These are phyloP conservation scores for Chelon auratus DNA, from an alignment of 2,797 vertebrate genomes.

Conservation along the genomic window DNA sequence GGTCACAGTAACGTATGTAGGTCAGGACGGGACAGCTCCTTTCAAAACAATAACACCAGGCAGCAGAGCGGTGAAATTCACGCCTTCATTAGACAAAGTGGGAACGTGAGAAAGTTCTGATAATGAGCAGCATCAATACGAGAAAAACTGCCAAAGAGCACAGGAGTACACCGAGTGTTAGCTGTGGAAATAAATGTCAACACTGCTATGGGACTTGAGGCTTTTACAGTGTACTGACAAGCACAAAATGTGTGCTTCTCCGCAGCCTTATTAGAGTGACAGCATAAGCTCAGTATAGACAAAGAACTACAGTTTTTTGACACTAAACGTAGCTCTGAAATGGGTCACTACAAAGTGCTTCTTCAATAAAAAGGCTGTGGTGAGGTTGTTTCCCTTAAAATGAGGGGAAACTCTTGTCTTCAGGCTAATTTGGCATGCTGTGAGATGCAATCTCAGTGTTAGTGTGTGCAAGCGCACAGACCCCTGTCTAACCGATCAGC, in stretches of 20 bases:
- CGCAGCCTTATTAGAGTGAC: slow-evolving; percentile 51
- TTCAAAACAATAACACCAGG: slow-evolving; percentile 60
- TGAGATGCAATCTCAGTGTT: slow-evolving; percentile 13
- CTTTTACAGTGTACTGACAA: slow-evolving; percentile 2
- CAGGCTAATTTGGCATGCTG: slow-evolving; percentile 29
- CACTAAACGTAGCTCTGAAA: slow-evolving; percentile 33
- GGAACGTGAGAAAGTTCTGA: slow-evolving; percentile 39
- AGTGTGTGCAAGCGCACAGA: neutral
- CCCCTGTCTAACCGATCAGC: slow-evolving; percentile 57
- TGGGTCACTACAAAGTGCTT: slow-evolving; percentile 52
- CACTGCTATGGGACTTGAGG: slow-evolving; percentile 32
- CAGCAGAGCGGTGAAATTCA: slow-evolving; percentile 14
- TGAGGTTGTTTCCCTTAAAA: slow-evolving; percentile 45
- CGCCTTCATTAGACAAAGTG: slow-evolving; percentile 30
- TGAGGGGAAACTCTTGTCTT: slow-evolving; percentile 49
- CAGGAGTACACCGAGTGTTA: slow-evolving; percentile 31
- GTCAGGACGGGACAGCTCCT: slow-evolving; percentile 69
- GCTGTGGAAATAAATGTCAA: slow-evolving; percentile 30
- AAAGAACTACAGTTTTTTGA: slow-evolving; percentile 12
- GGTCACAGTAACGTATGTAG: slow-evolving; percentile 77
- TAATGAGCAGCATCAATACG: slow-evolving; percentile 37
- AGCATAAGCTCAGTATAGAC: slow-evolving; percentile 37
- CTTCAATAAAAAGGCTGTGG: slow-evolving; percentile 33
- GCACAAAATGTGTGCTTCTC: neutral
- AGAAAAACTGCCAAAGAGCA: slow-evolving; percentile 27